Evolutionary conservation across 1,140 invertebrate genomes (phyloP).

Genomic region (Sipha flava): DNA sequence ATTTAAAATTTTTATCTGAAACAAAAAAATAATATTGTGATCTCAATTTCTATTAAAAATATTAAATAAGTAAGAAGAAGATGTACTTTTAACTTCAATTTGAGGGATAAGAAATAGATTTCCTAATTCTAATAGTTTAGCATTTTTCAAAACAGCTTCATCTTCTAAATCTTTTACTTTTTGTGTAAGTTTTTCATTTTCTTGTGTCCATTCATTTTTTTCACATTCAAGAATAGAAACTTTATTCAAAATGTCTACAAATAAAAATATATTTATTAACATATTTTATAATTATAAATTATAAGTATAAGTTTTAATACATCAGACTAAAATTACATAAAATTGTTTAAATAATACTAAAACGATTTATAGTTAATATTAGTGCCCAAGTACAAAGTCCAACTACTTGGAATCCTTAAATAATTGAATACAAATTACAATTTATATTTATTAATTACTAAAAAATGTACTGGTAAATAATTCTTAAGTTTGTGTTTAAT

Average conservation of each 20-base stretch:
- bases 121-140: slow-evolving; percentile 16
- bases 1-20: slow-evolving; percentile 3
- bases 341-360: too few species aligned
- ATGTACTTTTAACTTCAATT: slow-evolving; percentile 12
- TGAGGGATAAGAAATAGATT: slow-evolving; percentile 11
- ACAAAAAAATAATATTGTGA: not conserved
- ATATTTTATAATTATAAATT: not conserved
- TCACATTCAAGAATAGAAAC: not conserved
- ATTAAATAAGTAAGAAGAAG: not conserved
- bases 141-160: slow-evolving; percentile 10
- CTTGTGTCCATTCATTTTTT: slow-evolving; percentile 1
- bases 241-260: not conserved
- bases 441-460: too few species aligned
- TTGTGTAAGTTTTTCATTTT: slow-evolving; percentile 22
- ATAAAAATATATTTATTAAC: not conserved
- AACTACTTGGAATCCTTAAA: too few species aligned
- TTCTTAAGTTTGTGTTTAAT: not conserved
- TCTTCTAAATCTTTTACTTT: slow-evolving; percentile 5
- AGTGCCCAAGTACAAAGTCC: too few species aligned
- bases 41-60: too few species aligned
- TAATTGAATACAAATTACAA: too few species aligned
- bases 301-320: not conserved
- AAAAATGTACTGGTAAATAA: too few species aligned
- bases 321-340: too few species aligned
- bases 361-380: too few species aligned